These are phyloP conservation scores for Zosterops hypoxanthus DNA, from an alignment of 2,113 vertebrate genomes.

Conservation along the genomic window DNA sequence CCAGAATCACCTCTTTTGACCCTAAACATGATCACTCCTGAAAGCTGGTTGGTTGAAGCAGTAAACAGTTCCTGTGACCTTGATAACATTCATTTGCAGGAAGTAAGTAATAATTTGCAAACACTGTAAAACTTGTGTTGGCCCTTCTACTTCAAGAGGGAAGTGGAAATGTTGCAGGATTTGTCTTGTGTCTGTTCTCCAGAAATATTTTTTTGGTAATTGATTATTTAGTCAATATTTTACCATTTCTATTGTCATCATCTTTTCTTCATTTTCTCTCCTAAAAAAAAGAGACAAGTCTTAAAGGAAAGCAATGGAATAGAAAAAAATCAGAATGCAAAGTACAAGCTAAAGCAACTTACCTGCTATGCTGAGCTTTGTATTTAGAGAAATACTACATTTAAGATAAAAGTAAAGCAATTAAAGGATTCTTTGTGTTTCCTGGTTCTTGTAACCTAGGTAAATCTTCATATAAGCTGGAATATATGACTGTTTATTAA, in stretches of 20 bases:
- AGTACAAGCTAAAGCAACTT: neutral
- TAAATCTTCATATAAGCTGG: neutral
- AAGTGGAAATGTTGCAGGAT: neutral
- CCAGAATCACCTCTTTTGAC: conserved; percentile 91
- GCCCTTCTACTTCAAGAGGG: neutral
- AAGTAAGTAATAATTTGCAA: conserved; percentile 75
- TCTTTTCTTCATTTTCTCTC: neutral
- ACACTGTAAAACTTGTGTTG: neutral
- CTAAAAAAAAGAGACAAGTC: neutral
- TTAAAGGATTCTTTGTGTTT: neutral
- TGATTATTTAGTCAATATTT: neutral
- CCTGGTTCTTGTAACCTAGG: neutral
- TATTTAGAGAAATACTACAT: neutral
- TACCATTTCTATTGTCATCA: neutral
- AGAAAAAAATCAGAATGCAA: neutral
- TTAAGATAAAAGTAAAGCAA: neutral
- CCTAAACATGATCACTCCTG: conserved; percentile 94
- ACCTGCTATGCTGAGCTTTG: neutral
- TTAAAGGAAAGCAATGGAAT: neutral
- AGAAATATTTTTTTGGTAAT: neutral
- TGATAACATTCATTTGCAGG: conserved; percentile 93
- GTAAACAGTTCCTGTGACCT: conserved; percentile 90
- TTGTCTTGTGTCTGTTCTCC: neutral
- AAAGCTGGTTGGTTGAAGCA: conserved; percentile 93
- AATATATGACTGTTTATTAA: neutral